phyloP scores from a whole-genome alignment of 2,113 vertebrate species.

The Tiliqua scincoides region DNA sequence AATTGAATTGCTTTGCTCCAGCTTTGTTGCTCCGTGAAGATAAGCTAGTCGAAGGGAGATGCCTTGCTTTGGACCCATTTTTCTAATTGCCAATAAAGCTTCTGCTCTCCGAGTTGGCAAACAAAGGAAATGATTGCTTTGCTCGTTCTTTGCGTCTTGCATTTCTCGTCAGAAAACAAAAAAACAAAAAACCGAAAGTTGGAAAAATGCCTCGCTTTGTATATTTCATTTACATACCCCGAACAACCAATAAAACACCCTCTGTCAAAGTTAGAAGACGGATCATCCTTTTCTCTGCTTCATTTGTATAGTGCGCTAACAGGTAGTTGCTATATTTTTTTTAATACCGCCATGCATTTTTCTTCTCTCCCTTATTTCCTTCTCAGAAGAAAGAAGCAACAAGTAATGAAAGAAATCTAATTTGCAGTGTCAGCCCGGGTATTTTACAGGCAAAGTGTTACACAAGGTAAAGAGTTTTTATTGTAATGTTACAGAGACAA shows the following conservation, averaged over 20 bases:
- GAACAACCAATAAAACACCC: slow-evolving; percentile 31
- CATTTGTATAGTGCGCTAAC: neutral
- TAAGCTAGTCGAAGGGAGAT: slow-evolving; percentile 56
- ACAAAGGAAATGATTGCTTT: slow-evolving; percentile 42
- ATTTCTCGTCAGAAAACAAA: slow-evolving; percentile 40
- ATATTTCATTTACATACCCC: slow-evolving; percentile 40
- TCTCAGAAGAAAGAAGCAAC: neutral
- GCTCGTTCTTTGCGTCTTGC: slow-evolving; percentile 40
- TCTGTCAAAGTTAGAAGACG: slow-evolving; percentile 16
- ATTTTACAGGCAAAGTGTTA: neutral
- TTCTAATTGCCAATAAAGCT: slow-evolving; percentile 63
- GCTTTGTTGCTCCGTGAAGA: slow-evolving; percentile 63
- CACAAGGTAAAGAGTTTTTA: neutral
- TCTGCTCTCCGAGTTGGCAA: neutral
- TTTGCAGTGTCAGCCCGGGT: neutral
- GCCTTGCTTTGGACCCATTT: slow-evolving; percentile 40
- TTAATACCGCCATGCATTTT: slow-evolving; percentile 17
- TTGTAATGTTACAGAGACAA: neutral
- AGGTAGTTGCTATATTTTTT: neutral
- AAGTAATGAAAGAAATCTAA: slow-evolving; percentile 14
- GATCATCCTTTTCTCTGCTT: neutral
- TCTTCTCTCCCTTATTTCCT: neutral
- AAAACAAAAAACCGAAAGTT: neutral
- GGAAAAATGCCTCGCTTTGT: slow-evolving; percentile 18
- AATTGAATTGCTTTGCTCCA: slow-evolving; percentile 60